These are phyloP conservation scores for Parazoanthus darwini DNA, from an alignment of 92 coral and sea anemone species.

Conservation along the genomic window DNA sequence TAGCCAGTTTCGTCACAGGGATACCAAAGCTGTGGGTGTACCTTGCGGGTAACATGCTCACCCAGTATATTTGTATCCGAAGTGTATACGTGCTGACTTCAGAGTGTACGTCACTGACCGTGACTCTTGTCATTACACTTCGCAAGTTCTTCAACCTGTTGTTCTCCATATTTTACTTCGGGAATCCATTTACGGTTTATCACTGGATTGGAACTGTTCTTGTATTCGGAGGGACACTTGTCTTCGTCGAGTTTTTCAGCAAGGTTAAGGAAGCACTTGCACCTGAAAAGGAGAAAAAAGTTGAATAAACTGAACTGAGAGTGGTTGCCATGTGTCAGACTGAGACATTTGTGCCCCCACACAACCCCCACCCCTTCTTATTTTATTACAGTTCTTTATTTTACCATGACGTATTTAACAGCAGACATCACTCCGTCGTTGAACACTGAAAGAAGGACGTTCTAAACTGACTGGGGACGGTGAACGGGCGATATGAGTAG, in stretches of 20 bases:
- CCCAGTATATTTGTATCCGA: slow-evolving; percentile 90
- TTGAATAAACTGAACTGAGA: slow-evolving; percentile 3
- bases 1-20: slow-evolving; percentile 55
- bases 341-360: too few species aligned
- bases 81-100: slow-evolving; percentile 93
- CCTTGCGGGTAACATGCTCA: slow-evolving; percentile 82
- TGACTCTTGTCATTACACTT: slow-evolving; percentile 91
- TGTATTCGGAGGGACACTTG: slow-evolving; percentile 85
- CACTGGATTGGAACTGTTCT: slow-evolving; percentile 92
- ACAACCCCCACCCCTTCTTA: too few species aligned
- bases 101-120: slow-evolving; percentile 92
- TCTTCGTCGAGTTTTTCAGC: slow-evolving; percentile 82
- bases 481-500: too few species aligned
- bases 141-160: slow-evolving; percentile 93
- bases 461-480: too few species aligned
- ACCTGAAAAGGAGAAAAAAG: slow-evolving; percentile 35
- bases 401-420: too few species aligned
- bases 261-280: slow-evolving; percentile 58
- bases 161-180: slow-evolving; percentile 83
- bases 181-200: slow-evolving; percentile 83
- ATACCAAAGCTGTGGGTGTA: slow-evolving; percentile 93
- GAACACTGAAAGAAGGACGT: too few species aligned
- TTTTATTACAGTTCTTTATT: too few species aligned
- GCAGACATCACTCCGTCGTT: too few species aligned
- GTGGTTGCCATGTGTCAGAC: too few species aligned